These are phyloP conservation scores for Cariama cristata DNA, from an alignment of 2,113 vertebrate genomes.

Conservation along the genomic window DNA sequence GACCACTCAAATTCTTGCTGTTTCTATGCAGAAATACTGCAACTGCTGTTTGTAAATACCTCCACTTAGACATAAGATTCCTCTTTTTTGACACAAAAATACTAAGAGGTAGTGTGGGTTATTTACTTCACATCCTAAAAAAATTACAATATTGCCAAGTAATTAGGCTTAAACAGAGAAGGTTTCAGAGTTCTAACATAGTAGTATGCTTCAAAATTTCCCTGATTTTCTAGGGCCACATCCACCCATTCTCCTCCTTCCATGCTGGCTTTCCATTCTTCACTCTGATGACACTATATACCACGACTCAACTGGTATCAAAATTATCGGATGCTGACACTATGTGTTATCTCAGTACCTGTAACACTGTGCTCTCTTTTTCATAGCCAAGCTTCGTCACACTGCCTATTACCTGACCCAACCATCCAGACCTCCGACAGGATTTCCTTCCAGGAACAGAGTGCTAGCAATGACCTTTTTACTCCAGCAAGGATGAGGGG, in stretches of 20 bases:
- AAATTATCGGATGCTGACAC: neutral
- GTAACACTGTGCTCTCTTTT: neutral
- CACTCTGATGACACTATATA: neutral
- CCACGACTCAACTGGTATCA: neutral
- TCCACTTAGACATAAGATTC: neutral
- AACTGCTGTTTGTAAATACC: neutral
- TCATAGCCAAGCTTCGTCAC: neutral
- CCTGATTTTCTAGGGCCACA: neutral
- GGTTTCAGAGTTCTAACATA: neutral
- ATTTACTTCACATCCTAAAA: neutral
- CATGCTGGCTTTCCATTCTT: neutral
- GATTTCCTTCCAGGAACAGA: neutral
- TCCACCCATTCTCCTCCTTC: neutral
- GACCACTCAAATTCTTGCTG: neutral
- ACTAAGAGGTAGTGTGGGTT: neutral
- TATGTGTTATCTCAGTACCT: neutral
- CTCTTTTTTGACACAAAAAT: neutral
- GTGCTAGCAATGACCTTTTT: neutral
- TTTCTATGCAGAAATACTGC: neutral
- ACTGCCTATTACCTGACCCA: neutral
- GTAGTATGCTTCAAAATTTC: neutral
- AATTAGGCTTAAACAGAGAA: neutral
- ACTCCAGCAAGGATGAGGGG: neutral
- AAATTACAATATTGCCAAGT: neutral
- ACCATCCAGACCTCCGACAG: neutral